Evolutionary conservation across 1,140 invertebrate species (phyloP).

Genomic region (Drosophila punjabiensis): DNA sequence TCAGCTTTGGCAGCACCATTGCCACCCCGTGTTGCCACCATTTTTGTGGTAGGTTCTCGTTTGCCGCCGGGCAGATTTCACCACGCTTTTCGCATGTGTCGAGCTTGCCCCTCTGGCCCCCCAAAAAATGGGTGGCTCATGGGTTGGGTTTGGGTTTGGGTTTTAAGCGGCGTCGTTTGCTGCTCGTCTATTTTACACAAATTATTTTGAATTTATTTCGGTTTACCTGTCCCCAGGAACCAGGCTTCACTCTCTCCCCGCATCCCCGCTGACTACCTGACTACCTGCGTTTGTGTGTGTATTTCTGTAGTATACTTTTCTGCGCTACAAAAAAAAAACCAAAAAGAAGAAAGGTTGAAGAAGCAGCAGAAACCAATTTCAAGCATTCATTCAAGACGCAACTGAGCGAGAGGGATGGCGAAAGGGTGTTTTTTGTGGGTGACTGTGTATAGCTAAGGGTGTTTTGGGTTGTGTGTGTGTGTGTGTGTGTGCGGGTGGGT

Average conservation of each 20-base stretch:
- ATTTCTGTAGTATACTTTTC: constrained; percentile 74
- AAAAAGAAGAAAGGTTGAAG: constrained; percentile 36
- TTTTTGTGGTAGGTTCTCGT: constrained; percentile 48
- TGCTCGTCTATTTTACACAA: constrained; percentile 80
- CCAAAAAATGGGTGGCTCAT: neutral
- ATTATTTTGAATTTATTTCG: constrained; percentile 82
- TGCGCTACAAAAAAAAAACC: constrained; percentile 41
- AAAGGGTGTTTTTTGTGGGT: constrained; percentile 26
- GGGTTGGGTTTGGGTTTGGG: constrained; percentile 12
- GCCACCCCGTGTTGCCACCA: constrained; percentile 11
- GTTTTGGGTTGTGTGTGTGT: constrained; percentile 5
- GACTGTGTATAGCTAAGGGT: neutral
- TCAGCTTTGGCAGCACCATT: too few relatives aligned
- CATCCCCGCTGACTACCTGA: too few relatives aligned
- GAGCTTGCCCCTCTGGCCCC: constrained; percentile 13
- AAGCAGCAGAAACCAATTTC: constrained; percentile 78
- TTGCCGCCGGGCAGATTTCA: constrained; percentile 70
- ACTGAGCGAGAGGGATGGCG: constrained; percentile 44
- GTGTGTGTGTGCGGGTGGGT: neutral
- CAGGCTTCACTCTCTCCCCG: too few relatives aligned
- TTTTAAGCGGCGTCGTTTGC: constrained; percentile 28
- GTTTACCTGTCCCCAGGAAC: constrained; percentile 58
- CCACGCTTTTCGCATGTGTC: constrained; percentile 53
- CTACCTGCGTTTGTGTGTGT: constrained; percentile 22
- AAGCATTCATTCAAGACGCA: constrained; percentile 75